Evolutionary conservation across 2,888 invertebrate genomes (phyloP), one percentile per base, ranked within the genome.

Genomic region (Lasius fuliginosus): DNA sequence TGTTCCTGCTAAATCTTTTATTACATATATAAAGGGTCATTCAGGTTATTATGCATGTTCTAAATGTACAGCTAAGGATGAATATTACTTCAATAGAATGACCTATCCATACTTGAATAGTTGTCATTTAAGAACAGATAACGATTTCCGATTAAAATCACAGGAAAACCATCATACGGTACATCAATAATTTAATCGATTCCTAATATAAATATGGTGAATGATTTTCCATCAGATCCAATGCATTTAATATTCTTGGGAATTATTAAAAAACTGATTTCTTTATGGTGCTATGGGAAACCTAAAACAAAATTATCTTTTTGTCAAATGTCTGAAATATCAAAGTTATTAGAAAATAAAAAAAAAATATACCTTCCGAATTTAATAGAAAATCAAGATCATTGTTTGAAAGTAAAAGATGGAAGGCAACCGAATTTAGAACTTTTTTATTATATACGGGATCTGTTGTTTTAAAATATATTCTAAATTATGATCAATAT

Each of bases 141-240:
- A 36, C 6, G 82, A 86, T 60, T 87, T 87, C 71, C 49, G 82
- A 46, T 12, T n/a, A 60, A 71, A 84, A 73, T n/a, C 42, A 56
- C 40, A 67, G 23, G 23, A 23, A 23, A 0, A 1, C 23, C 23
- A 23, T 23, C 23, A 23, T 23, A 23, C 23, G 23, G 23, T 23
- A 67, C 84, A 58, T 79, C 69, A 30, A 40, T 65, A 46, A 71
- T 88, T 64, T 42, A 49, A 30, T 49, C 71, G 53, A 86, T 88
- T 65, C 82, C 85, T 30, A 64, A 79, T 67, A 83, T 86, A 11
- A 42, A 88, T 69, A 67, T 89, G 33, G 73, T 89, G 0, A 15
- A 75, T 12, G 56, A 82, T 15, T 30, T 88, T 18, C 84, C 85
- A 1, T 87, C 73, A 4, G 73, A 73, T 3, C 36, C 62, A 33